Conservation (phyloP, 92 coral and sea anemone genomes). For the Epizoanthus scotinus region DNA sequence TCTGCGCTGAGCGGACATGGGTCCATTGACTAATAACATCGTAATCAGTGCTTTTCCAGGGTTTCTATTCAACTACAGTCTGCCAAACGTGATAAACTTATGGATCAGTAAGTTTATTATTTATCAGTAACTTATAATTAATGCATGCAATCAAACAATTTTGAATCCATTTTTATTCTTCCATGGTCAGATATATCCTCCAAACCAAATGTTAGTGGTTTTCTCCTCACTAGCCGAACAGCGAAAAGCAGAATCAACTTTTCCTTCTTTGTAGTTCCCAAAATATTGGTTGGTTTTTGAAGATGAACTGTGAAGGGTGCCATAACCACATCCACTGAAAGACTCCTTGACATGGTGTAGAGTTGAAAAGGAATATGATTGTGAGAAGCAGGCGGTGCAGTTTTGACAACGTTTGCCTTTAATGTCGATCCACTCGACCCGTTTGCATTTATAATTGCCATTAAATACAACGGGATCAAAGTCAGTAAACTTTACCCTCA, state of each 20-base stretch:
- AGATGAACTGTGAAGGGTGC: not conserved
- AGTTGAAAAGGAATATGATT: not conserved
- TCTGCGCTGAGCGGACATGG: too few species aligned
- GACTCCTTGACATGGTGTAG: not conserved
- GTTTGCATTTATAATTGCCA: not conserved
- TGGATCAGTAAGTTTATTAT: too few species aligned
- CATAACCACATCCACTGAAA: constrained; percentile 12
- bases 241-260: not conserved
- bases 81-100: too few species aligned
- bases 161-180: too few species aligned
- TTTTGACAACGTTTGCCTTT: not conserved
- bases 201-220: constrained; percentile 40
- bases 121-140: too few species aligned
- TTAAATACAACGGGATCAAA: constrained; percentile 1
- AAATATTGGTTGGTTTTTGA: not conserved
- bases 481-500: not conserved
- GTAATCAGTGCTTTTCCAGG: too few species aligned
- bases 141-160: too few species aligned
- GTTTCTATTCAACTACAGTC: too few species aligned
- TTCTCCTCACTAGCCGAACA: constrained; percentile 11
- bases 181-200: constrained; percentile 14
- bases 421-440: constrained; percentile 15
- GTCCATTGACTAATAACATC: too few species aligned
- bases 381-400: not conserved
- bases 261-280: not conserved